Percentiles rank a stretch among this genome's conserved stretches.
Conservation (phyloP, 2,888 invertebrate genomes). For the Drosophila neoperkinsi region DNA sequence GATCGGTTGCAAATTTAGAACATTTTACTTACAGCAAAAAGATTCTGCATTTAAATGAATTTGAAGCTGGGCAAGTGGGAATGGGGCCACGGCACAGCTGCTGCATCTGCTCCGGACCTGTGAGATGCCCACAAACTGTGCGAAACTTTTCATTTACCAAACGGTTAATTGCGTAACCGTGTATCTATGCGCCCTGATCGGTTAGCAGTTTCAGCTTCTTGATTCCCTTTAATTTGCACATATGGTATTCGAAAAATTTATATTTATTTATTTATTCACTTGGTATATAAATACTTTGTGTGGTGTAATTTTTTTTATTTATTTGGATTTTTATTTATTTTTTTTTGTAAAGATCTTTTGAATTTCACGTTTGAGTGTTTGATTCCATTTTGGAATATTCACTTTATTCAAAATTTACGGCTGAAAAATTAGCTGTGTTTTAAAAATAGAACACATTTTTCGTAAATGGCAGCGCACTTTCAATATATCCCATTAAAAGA, state of each 20-base stretch:
- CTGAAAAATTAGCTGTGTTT: constrained; percentile 82
- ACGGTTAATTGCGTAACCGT: constrained; percentile 68
- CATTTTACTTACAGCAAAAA: constrained; percentile 66
- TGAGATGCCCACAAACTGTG: constrained; percentile 38
- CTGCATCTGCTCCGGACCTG: constrained; percentile 54
- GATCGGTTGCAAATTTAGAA: constrained; percentile 38
- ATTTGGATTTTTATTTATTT: background rate
- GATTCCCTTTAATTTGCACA: constrained; percentile 29
- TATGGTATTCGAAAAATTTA: background rate
- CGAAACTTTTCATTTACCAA: constrained; percentile 63
- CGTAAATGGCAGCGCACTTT: constrained; percentile 74
- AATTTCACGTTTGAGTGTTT: constrained; percentile 24
- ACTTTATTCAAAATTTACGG: constrained; percentile 61
- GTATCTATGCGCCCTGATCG: constrained; percentile 20
- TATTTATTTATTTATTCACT: constrained; percentile 6
- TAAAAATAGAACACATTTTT: constrained; percentile 82
- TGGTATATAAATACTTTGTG: background rate
- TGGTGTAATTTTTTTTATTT: background rate
- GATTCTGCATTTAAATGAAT: constrained; percentile 75
- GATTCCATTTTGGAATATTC: constrained; percentile 69
- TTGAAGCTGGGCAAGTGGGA: constrained; percentile 71
- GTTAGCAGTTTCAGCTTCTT: constrained; percentile 9
- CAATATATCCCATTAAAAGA: constrained; percentile 42
- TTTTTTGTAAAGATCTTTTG: background rate
- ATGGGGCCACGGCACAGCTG: constrained; percentile 61